Conservation (phyloP, 2,113 vertebrate species). For the Emydura subglobosa region DNA sequence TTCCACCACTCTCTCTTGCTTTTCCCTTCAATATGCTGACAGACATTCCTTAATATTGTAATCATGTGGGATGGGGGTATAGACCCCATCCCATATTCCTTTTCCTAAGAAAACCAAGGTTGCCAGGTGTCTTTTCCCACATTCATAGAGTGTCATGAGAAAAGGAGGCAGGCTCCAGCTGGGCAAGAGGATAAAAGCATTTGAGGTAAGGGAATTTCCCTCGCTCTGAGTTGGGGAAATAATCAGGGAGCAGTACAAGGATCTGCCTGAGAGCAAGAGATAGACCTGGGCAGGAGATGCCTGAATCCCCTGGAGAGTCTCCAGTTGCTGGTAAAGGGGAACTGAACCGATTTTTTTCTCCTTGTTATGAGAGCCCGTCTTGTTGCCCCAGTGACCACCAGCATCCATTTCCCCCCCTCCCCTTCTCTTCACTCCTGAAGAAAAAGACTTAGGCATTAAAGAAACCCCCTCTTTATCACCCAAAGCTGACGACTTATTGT, state of each 20-base stretch:
- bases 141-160: slow-evolving; percentile 61
- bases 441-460: background rate
- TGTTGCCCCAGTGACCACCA: background rate
- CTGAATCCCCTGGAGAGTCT: slow-evolving; percentile 21
- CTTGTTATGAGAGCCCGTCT: slow-evolving; percentile 5
- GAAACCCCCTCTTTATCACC: slow-evolving; percentile 56
- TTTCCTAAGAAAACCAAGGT: slow-evolving; percentile 56
- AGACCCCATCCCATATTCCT: slow-evolving; percentile 23
- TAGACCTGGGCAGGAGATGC: slow-evolving; percentile 34
- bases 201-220: slow-evolving; percentile 63
- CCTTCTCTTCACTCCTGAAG: background rate
- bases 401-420: fast-evolving
- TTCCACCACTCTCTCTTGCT: background rate
- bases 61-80: background rate
- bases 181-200: slow-evolving; percentile 71
- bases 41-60: background rate
- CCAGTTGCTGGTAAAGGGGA: slow-evolving; percentile 12
- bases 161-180: slow-evolving; percentile 68
- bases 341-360: background rate
- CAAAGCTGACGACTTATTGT: slow-evolving; percentile 53
- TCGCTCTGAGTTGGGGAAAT: slow-evolving; percentile 49
- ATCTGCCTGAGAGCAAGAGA: slow-evolving; percentile 24
- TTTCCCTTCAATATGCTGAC: slow-evolving; percentile 26
- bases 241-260: slow-evolving; percentile 61
- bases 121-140: slow-evolving; percentile 63